These are phyloP conservation scores for Temnothorax longispinosus DNA, from an alignment of 1,140 invertebrate species.

Conservation along the genomic window DNA sequence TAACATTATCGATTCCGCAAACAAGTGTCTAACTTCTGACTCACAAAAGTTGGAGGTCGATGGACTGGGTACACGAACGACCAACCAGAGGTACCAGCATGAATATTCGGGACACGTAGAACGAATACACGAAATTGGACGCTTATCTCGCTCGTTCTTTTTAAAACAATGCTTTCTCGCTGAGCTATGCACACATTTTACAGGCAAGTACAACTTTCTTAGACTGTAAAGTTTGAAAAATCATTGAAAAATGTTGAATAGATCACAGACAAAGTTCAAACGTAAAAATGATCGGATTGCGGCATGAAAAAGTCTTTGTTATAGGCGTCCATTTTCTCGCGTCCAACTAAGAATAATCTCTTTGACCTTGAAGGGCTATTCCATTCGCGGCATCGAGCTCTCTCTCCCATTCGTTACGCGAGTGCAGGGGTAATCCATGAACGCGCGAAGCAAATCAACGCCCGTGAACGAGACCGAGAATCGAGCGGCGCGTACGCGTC, in stretches of 20 bases:
- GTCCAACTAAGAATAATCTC: slow-evolving; percentile 59
- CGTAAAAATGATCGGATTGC: neutral
- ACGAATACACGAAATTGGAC: slow-evolving; percentile 55
- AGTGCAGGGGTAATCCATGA: slow-evolving; percentile 33
- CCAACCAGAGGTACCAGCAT: slow-evolving; percentile 66
- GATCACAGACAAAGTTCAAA: neutral
- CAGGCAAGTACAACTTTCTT: neutral
- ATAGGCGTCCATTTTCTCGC: slow-evolving; percentile 44
- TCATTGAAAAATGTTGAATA: neutral
- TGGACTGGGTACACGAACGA: slow-evolving; percentile 47
- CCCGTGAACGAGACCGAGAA: slow-evolving; percentile 52
- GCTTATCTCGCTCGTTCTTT: neutral
- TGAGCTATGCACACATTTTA: neutral
- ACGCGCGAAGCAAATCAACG: slow-evolving; percentile 63
- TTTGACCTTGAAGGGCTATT: slow-evolving; percentile 54
- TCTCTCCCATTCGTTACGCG: slow-evolving; percentile 44
- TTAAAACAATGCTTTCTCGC: neutral
- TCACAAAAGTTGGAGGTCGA: slow-evolving; percentile 50
- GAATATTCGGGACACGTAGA: slow-evolving; percentile 62
- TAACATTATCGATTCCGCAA: neutral
- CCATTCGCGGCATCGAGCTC: slow-evolving; percentile 14
- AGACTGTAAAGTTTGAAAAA: neutral
- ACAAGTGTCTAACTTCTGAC: neutral
- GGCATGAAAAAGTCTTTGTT: slow-evolving; percentile 32
- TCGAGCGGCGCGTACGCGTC: slow-evolving; percentile 40